These are phyloP conservation scores for Diachasma alloeum DNA, from an alignment of 1,140 invertebrate species.

Conservation along the genomic window DNA sequence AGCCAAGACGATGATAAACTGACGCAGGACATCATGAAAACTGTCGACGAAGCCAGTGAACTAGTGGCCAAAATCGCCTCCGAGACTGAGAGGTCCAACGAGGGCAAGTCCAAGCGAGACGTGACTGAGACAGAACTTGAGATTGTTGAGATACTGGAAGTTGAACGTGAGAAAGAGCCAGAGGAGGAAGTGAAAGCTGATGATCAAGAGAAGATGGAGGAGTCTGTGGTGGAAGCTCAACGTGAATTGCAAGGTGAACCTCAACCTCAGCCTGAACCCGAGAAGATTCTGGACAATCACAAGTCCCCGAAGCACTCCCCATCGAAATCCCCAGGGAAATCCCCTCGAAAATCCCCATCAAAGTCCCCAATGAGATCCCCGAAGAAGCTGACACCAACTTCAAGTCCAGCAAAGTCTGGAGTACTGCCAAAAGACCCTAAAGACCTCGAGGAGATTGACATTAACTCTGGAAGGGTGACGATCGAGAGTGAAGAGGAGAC, in stretches of 20 bases:
- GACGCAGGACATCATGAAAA: constrained; percentile 22
- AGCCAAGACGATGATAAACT: constrained; percentile 20
- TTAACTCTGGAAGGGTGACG: neutral
- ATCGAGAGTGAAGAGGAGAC: constrained; percentile 25
- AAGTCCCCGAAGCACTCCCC: neutral
- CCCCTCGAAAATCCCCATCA: neutral
- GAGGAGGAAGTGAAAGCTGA: neutral
- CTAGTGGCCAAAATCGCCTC: constrained; percentile 27
- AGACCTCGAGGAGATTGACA: neutral
- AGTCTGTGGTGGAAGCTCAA: constrained; percentile 12
- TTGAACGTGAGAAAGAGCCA: constrained; percentile 44
- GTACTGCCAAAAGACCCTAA: neutral
- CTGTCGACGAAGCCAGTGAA: constrained; percentile 23
- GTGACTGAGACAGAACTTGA: constrained; percentile 44
- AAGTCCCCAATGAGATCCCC: neutral
- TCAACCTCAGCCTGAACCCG: neutral
- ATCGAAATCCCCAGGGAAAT: neutral
- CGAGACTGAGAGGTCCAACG: constrained; percentile 4
- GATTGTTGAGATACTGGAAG: constrained; percentile 59
- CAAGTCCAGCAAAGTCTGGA: neutral
- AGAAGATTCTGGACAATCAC: neutral
- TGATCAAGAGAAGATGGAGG: neutral
- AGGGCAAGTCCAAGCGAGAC: constrained; percentile 7
- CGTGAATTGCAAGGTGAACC: too few relatives aligned
- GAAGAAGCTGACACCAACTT: neutral